These are phyloP conservation scores for Tapirus indicus DNA, from an alignment of 2,797 vertebrate species.

Conservation along the genomic window DNA sequence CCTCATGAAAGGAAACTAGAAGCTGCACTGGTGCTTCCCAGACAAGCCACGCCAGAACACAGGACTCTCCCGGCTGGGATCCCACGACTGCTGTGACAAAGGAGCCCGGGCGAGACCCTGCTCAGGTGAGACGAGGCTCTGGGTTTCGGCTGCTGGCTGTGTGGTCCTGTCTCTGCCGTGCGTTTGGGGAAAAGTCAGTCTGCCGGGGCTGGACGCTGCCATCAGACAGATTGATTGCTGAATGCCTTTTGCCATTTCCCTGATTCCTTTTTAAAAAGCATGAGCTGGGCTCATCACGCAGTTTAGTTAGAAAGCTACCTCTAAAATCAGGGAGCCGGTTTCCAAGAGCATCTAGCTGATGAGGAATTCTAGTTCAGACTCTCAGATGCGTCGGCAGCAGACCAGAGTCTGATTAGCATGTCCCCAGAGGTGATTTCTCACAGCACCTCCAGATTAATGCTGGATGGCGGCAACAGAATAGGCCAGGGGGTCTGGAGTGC, in stretches of 20 bases:
- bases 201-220: neutral
- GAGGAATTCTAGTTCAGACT: neutral
- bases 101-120: neutral
- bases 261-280: conserved; percentile 25
- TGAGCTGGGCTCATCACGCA: neutral
- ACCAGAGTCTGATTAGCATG: neutral
- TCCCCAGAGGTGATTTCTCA: neutral
- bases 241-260: neutral
- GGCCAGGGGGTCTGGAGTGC: neutral
- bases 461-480: rapidly evolving
- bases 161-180: neutral
- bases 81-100: conserved; percentile 5
- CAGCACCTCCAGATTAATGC: rapidly evolving
- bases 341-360: neutral
- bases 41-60: neutral
- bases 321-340: neutral
- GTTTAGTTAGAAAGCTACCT: neutral
- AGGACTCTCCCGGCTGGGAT: neutral
- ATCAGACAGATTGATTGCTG: neutral
- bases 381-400: neutral
- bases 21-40: neutral
- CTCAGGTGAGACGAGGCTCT: conserved; percentile 42
- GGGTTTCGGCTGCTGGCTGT: neutral
- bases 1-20: neutral
- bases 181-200: neutral